Base-by-base conservation (phyloP, 2,888 invertebrate genomes). In the Orthonevra nobilis region DNA sequence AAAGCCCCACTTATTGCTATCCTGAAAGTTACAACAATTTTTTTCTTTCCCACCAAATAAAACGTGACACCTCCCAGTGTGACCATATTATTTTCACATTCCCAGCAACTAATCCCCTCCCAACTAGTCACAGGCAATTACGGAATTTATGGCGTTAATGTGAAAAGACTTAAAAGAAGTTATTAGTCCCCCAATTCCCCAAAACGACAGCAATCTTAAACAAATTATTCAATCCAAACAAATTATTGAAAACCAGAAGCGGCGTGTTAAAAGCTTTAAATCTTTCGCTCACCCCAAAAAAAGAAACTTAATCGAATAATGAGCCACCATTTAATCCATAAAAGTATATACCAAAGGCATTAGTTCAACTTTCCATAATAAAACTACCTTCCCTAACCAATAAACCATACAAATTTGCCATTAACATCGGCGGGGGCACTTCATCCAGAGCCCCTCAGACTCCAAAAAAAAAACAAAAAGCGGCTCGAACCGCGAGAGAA, bases 311-410 rank as follows among this genome's bases (percentile, higher is more conserved):
- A 64, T 54, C 52, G 52, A 32, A 46, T 30, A 54, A 72, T 54
- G 17, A 72, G 15, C 46, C 14, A 56, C 48, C 46, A 36, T 38
- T 38, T 72, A n/a, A 48, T 9, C 26, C 30, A 60, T n/a, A n/a
- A n/a, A n/a, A n/a, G n/a, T 30, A 23, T 23, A 28, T 46, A 54
- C 28, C 38, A 44, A 61, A 20, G 36, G 44, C 38, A 36, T 60
- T 50, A 58, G 28, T 15, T 26, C 40, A 75, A 15, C 70, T 70
- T 75, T 63, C 63, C 48, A 50, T 48, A 40, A 56, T 70, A 75
- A 75, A 75, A 56, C 42, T 36, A 9, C n/a, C n/a, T n/a, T n/a
- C n/a, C n/a, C n/a, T n/a, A n/a, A n/a, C 54, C 54, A 61, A 70
- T 34, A 75, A 75, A 75, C 28, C 63, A 7, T 56, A 56, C 34